Evolutionary conservation across 2,797 vertebrate species (phyloP).

Genomic region (Gallinago nigripennis): DNA sequence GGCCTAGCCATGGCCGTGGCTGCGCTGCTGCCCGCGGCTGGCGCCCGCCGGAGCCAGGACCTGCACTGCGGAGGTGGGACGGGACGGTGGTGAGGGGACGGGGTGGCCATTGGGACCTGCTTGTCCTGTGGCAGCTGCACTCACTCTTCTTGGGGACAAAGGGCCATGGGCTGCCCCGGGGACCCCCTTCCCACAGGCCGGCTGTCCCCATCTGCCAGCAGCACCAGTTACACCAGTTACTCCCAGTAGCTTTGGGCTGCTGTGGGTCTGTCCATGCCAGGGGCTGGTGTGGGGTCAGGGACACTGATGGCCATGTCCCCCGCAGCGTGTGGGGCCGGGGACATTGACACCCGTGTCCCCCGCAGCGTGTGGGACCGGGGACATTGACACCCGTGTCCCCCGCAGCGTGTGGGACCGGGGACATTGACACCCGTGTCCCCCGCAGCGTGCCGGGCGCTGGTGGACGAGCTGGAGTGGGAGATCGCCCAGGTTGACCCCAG

Average conservation of each 20-base stretch:
- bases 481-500: conserved; percentile 90
- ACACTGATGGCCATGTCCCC: rapidly evolving
- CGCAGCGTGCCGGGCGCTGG: conserved; percentile 91
- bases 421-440: too few species aligned
- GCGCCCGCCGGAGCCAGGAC: conserved; percentile 90
- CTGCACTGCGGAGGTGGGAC: conserved; percentile 90
- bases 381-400: not conserved
- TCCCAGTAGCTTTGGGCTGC: not conserved
- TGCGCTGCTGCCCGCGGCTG: conserved; percentile 68
- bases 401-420: conserved; percentile 79
- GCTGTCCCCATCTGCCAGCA: not conserved
- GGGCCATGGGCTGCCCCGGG: rapidly evolving
- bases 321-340: too few species aligned
- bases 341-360: not conserved
- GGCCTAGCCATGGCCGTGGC: conserved; percentile 71
- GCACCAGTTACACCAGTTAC: not conserved
- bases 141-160: rapidly evolving
- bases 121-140: rapidly evolving
- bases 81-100: rapidly evolving
- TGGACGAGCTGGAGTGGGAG: conserved; percentile 96
- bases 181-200: rapidly evolving
- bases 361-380: conserved; percentile 79
- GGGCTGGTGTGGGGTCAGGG: not conserved
- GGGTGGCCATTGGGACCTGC: rapidly evolving
- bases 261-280: rapidly evolving